Conservation (phyloP, 2,113 vertebrate genomes). For the Ammodytes marinus region DNA sequence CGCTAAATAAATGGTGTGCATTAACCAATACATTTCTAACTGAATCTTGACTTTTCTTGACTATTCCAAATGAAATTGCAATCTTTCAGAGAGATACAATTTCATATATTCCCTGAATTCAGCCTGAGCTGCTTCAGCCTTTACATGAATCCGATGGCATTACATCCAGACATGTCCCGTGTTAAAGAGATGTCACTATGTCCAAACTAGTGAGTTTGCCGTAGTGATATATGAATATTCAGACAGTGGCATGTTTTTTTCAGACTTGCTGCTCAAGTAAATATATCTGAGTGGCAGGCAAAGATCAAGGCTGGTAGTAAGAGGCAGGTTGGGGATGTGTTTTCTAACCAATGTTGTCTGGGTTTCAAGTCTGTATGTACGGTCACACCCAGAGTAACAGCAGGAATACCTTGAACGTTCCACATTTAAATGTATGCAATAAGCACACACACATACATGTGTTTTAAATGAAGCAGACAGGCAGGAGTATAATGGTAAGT, state of each 20-base stretch:
- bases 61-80: too few relatives aligned
- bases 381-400: constrained; percentile 71
- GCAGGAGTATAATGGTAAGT: constrained; percentile 79
- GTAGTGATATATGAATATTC: constrained; percentile 23
- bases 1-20: too few relatives aligned
- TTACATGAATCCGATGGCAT: too few relatives aligned
- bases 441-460: constrained; percentile 64
- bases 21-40: too few relatives aligned
- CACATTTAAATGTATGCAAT: constrained; percentile 69
- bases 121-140: too few relatives aligned
- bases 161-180: not conserved
- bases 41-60: too few relatives aligned
- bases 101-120: too few relatives aligned
- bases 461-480: constrained; percentile 80
- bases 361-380: constrained; percentile 57
- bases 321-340: constrained; percentile 26
- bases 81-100: too few relatives aligned
- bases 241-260: constrained; percentile 30
- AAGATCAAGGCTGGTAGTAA: constrained; percentile 49
- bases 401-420: constrained; percentile 44
- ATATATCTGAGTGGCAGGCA: constrained; percentile 46
- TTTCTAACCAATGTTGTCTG: constrained; percentile 46
- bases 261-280: constrained; percentile 35
- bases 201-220: not conserved
- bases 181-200: not conserved